These are phyloP conservation scores for cattle (Bos taurus) DNA, from an alignment of 2,113 vertebrate genomes.

Conservation along the genomic window DNA sequence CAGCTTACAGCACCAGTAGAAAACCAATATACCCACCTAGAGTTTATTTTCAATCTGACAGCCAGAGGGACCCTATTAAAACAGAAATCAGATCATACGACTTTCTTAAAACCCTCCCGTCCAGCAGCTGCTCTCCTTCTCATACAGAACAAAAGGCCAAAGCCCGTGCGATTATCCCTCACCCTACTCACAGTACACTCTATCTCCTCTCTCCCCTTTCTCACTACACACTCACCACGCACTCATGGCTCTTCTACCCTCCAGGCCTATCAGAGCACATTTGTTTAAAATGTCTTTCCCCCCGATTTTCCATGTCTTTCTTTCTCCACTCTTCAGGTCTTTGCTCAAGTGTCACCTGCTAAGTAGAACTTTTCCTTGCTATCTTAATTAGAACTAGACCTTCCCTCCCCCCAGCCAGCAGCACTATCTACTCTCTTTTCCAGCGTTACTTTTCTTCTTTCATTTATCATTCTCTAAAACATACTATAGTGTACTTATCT, in stretches of 20 bases:
- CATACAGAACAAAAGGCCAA: background rate
- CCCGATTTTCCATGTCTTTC: background rate
- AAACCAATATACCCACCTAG: background rate
- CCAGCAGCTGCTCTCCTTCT: background rate
- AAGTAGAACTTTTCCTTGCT: background rate
- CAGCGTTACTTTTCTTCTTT: background rate
- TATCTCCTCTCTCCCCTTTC: background rate
- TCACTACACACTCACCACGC: background rate
- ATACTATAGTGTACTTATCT: background rate
- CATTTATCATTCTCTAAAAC: background rate
- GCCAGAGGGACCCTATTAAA: background rate
- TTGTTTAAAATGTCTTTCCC: background rate
- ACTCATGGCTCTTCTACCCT: background rate
- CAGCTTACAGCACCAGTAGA: background rate
- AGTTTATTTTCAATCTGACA: background rate
- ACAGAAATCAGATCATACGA: background rate
- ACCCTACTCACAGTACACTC: background rate
- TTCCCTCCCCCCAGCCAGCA: background rate
- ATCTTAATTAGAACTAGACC: background rate
- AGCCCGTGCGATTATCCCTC: background rate
- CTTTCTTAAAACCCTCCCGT: background rate
- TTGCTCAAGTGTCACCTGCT: background rate
- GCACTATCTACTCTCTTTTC: background rate
- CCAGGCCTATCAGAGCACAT: background rate
- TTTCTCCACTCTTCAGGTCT: background rate